Evolutionary conservation across 1,140 invertebrate genomes (phyloP).

Genomic region (Ostrea edulis): DNA sequence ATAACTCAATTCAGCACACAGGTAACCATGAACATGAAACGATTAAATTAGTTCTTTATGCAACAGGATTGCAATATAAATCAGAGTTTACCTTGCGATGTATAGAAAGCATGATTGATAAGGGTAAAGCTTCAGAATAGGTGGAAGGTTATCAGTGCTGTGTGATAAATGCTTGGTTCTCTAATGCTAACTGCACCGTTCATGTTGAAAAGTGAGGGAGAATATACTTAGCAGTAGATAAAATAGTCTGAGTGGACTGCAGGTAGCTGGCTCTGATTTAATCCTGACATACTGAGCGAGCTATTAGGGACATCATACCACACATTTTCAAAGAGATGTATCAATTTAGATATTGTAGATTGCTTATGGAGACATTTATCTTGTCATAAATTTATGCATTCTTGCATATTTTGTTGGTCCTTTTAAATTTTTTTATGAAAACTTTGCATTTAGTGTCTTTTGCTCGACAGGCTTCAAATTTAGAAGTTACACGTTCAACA

Average conservation of each 20-base stretch:
- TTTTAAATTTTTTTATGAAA: too few species aligned
- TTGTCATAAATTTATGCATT: background rate
- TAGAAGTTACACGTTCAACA: too few species aligned
- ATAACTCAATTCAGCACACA: background rate
- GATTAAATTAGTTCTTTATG: background rate
- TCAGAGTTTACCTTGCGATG: background rate
- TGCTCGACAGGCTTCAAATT: too few species aligned
- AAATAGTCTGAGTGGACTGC: background rate
- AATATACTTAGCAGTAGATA: background rate
- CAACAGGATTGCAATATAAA: background rate
- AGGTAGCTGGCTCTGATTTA: background rate
- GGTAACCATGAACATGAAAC: background rate
- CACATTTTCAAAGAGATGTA: background rate
- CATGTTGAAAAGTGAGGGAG: background rate
- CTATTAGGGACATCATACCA: background rate
- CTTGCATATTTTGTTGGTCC: background rate
- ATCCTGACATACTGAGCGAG: background rate
- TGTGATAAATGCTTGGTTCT: constrained; percentile 13
- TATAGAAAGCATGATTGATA: constrained; percentile 6
- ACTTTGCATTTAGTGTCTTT: too few species aligned
- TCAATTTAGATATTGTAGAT: background rate
- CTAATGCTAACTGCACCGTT: background rate
- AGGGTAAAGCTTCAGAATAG: background rate
- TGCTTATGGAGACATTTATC: background rate
- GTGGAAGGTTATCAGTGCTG: background rate